Evolutionary conservation across 2,888 invertebrate species (phyloP).

Genomic region (Drosophila peninsularis): DNA sequence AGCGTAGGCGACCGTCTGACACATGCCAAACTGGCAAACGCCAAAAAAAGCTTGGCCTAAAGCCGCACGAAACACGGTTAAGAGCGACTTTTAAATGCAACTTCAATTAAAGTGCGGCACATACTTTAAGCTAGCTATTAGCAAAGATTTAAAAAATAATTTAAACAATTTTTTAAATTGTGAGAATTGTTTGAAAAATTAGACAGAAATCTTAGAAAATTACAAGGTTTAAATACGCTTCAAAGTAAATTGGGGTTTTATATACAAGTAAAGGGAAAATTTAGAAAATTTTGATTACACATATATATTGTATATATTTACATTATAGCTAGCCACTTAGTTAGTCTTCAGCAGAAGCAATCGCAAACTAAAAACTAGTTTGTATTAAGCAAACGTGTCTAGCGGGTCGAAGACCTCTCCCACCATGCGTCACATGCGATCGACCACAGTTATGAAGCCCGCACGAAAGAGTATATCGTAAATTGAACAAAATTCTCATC

Average conservation of each 20-base stretch:
- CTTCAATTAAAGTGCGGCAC: slow-evolving; percentile 63
- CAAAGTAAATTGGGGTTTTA: not conserved
- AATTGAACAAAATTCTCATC: slow-evolving; percentile 35
- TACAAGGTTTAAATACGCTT: not conserved
- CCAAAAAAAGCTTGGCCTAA: slow-evolving; percentile 25
- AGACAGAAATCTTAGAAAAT: not conserved
- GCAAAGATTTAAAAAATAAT: slow-evolving; percentile 3
- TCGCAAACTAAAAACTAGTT: slow-evolving; percentile 1
- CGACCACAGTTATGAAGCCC: not conserved
- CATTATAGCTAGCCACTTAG: not conserved
- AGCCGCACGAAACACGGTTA: slow-evolving; percentile 12
- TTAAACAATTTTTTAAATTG: slow-evolving; percentile 9
- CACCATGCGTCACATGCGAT: not conserved
- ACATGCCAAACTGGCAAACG: slow-evolving; percentile 46
- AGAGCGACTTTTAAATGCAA: slow-evolving; percentile 35
- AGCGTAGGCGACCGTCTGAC: slow-evolving; percentile 40
- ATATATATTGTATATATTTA: not conserved
- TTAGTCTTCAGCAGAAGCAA: not conserved
- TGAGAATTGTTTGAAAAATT: slow-evolving; percentile 1
- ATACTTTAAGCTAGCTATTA: slow-evolving; percentile 11
- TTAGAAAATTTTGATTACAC: too few species aligned
- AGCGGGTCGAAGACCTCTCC: not conserved
- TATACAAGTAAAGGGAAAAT: not conserved
- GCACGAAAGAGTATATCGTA: not conserved
- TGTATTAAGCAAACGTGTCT: not conserved